phyloP scores from a whole-genome alignment of 2,113 vertebrate genomes.

The Myotis brandtii region DNA sequence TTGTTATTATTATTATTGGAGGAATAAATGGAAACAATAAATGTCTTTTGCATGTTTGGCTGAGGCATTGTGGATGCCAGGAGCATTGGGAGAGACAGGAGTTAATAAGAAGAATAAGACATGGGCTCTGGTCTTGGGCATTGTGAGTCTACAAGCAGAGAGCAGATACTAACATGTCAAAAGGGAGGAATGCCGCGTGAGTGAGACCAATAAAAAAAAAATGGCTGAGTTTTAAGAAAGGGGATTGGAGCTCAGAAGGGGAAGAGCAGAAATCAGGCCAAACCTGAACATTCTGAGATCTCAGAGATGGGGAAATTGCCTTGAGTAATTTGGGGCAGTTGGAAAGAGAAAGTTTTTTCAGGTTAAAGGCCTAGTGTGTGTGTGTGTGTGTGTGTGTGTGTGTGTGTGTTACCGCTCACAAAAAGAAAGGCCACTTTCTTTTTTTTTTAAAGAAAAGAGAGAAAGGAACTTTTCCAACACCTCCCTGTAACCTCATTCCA shows the following conservation, averaged over 20 bases:
- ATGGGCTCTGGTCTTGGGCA: neutral
- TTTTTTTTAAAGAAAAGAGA: conserved; percentile 40
- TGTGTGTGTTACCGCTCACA: neutral
- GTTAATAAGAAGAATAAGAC: neutral
- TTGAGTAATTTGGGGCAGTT: conserved; percentile 34
- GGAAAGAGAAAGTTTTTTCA: conserved; percentile 26
- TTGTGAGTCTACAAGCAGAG: neutral
- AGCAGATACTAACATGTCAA: neutral
- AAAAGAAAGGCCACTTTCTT: conserved; percentile 24
- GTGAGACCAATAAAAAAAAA: neutral
- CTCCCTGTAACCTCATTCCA: conserved; percentile 21
- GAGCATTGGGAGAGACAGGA: neutral
- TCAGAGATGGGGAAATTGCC: conserved; percentile 9
- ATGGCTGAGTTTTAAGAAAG: neutral
- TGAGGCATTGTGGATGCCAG: neutral
- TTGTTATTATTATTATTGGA: neutral
- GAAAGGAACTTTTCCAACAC: conserved; percentile 29
- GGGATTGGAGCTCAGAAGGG: neutral
- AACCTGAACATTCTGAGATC: neutral
- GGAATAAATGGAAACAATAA: neutral
- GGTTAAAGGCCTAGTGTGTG: neutral
- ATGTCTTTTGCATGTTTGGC: neutral
- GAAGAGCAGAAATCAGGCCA: conserved; percentile 20
- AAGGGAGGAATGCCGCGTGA: neutral
- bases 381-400: neutral